Evolutionary conservation across 2,888 invertebrate species (phyloP).

Genomic region (Lepetodrilus schrolli): DNA sequence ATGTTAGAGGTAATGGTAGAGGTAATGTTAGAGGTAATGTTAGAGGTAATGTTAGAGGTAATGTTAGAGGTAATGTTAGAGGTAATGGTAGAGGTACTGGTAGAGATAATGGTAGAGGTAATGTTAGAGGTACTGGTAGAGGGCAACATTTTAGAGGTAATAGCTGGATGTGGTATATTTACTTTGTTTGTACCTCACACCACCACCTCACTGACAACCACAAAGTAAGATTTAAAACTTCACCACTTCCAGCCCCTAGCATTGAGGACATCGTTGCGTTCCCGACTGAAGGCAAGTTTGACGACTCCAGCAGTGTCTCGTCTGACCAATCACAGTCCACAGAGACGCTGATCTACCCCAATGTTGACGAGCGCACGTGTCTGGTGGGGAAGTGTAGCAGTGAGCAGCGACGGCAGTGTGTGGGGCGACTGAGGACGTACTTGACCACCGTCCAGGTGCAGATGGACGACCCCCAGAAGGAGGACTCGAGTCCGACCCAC

Average conservation of each 20-base stretch:
- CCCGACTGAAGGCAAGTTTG: neutral
- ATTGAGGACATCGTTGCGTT: conserved; percentile 37
- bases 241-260: neutral
- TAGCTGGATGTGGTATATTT: too few species aligned
- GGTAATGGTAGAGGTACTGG: neutral
- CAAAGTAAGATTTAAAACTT: neutral
- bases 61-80: neutral
- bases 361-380: conserved; percentile 53
- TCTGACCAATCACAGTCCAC: conserved; percentile 12
- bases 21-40: neutral
- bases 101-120: neutral
- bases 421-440: conserved; percentile 56
- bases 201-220: neutral
- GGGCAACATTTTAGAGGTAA: neutral
- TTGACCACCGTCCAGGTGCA: conserved; percentile 38
- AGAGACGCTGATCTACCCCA: conserved; percentile 16
- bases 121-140: neutral
- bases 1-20: neutral
- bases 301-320: neutral
- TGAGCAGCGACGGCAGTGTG: conserved; percentile 60
- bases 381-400: conserved; percentile 53
- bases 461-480: conserved; percentile 36
- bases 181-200: too few species aligned
- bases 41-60: neutral
- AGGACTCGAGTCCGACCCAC: conserved; percentile 23